Conservation (phyloP, 2,888 invertebrate species). For the Sesia bembeciformis region DNA sequence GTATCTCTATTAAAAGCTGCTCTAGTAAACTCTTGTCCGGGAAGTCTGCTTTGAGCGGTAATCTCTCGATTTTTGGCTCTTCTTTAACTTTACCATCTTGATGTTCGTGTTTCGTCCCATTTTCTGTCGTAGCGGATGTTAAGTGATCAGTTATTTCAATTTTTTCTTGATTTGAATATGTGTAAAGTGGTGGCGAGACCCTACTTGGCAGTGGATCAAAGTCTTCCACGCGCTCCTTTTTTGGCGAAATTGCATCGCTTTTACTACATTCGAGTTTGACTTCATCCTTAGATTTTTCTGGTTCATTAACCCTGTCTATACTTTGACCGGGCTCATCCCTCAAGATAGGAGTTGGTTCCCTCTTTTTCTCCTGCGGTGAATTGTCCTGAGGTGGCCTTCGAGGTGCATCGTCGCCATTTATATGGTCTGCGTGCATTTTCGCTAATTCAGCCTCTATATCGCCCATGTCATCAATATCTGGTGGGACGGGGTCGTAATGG, state of each 20-base stretch:
- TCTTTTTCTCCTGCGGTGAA: conserved; percentile 23
- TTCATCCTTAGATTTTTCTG: conserved; percentile 10
- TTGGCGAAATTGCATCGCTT: conserved; percentile 19
- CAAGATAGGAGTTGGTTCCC: conserved; percentile 42
- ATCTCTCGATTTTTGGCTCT: conserved; percentile 42
- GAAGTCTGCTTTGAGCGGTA: conserved; percentile 60
- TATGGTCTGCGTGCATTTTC: conserved; percentile 75
- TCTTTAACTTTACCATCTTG: conserved; percentile 14
- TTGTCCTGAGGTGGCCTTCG: conserved; percentile 21
- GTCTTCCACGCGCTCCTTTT: conserved; percentile 43
- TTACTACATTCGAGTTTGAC: conserved; percentile 15
- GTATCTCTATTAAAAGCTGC: conserved; percentile 90
- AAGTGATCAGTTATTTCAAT: conserved; percentile 60
- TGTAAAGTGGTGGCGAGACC: conserved; percentile 83
- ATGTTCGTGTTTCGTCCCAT: conserved; percentile 26
- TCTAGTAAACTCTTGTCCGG: conserved; percentile 79
- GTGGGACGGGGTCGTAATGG: conserved; percentile 45
- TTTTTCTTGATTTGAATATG: conserved; percentile 84
- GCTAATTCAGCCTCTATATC: conserved; percentile 82
- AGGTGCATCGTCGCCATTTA: conserved; percentile 49
- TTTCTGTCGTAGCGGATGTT: conserved; percentile 22
- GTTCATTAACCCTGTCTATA: conserved; percentile 11
- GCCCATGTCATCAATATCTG: conserved; percentile 71
- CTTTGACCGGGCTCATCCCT: conserved; percentile 19
- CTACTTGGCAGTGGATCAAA: conserved; percentile 81